A percentile compares a stretch with the other conserved stretches of the same genome.
These are phyloP conservation scores for Gortyna flavago DNA, from an alignment of 2,888 invertebrate species.

Conservation along the genomic window DNA sequence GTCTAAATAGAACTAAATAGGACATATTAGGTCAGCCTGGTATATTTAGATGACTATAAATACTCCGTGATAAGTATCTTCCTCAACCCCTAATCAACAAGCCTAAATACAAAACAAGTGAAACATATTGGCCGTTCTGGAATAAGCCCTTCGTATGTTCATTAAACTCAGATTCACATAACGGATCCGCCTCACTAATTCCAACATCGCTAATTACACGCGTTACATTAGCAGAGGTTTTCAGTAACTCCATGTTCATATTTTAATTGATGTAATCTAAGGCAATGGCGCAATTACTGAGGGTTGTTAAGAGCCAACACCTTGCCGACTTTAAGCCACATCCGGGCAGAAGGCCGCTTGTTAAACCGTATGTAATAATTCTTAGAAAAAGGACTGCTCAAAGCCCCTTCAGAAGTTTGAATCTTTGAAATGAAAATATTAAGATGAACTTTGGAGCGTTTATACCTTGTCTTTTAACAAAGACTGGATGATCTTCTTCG, in stretches of 20 bases:
- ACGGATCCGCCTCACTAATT: slow-evolving; percentile 43
- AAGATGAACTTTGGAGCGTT: slow-evolving; percentile 29
- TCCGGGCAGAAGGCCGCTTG: slow-evolving; percentile 33
- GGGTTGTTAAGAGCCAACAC: slow-evolving; percentile 46
- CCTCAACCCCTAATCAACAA: slow-evolving; percentile 30
- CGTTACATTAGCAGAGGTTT: slow-evolving; percentile 56
- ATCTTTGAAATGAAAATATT: slow-evolving; percentile 45
- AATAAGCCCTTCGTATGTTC: slow-evolving; percentile 33
- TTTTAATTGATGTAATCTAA: slow-evolving; percentile 64
- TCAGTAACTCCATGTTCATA: slow-evolving; percentile 63
- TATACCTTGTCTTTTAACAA: slow-evolving; percentile 36
- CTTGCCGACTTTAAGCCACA: slow-evolving; percentile 23
- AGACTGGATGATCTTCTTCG: slow-evolving; percentile 24
- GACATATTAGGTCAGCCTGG: background rate
- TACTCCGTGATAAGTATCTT: background rate
- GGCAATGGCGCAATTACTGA: slow-evolving; percentile 56
- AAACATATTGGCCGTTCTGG: slow-evolving; percentile 47
- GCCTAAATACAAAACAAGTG: slow-evolving; percentile 23
- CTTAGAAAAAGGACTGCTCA: slow-evolving; percentile 24
- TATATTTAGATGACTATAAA: slow-evolving; percentile 29
- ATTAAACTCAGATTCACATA: slow-evolving; percentile 41
- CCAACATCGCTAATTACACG: slow-evolving; percentile 53
- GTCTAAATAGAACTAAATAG: slow-evolving; percentile 21
- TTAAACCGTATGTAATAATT: slow-evolving; percentile 46
- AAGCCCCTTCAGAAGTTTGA: slow-evolving; percentile 27